Percentiles rank a stretch among this genome's conserved stretches.
Conservation (phyloP, 2,888 invertebrate genomes). For the Drosophila diplacantha region DNA sequence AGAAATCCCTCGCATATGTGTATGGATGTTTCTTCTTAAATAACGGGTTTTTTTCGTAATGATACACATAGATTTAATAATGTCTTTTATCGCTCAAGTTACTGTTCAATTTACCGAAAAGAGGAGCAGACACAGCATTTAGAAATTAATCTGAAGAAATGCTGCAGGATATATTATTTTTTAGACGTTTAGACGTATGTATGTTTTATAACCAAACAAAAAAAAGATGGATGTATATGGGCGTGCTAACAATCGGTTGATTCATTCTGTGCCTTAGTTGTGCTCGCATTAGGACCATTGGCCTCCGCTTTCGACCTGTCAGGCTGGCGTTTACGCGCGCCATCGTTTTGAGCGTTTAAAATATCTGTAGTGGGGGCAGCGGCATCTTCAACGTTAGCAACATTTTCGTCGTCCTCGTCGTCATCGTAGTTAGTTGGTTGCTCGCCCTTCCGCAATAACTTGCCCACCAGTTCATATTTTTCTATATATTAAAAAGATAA, state of each 20-base stretch:
- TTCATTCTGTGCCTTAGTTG: conserved; percentile 16
- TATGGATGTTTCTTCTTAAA: conserved; percentile 7
- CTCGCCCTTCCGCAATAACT: conserved; percentile 93
- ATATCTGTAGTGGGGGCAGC: not conserved
- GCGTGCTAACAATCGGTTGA: conserved; percentile 33
- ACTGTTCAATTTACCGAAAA: conserved; percentile 3
- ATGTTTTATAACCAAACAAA: conserved; percentile 8
- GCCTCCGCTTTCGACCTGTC: conserved; percentile 1
- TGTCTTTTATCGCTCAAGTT: conserved; percentile 16
- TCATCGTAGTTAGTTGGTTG: conserved; percentile 90
- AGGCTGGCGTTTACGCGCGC: conserved; percentile 14
- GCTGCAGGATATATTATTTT: conserved; percentile 15
- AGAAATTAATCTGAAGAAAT: conserved; percentile 8
- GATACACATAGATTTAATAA: conserved; percentile 5
- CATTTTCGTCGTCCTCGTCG: conserved; percentile 36
- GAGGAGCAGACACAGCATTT: conserved; percentile 10
- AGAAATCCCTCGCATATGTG: conserved; percentile 12
- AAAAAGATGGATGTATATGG: conserved; percentile 1
- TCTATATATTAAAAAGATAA: conserved; percentile 74
- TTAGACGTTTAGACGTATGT: conserved; percentile 6
- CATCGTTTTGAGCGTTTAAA: not conserved
- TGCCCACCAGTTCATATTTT: conserved; percentile 94
- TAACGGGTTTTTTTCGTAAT: not conserved
- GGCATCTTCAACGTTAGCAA: conserved; percentile 17
- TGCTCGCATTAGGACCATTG: conserved; percentile 7